Conservation (phyloP, 2,888 invertebrate species). For the Smittia sp. region DNA sequence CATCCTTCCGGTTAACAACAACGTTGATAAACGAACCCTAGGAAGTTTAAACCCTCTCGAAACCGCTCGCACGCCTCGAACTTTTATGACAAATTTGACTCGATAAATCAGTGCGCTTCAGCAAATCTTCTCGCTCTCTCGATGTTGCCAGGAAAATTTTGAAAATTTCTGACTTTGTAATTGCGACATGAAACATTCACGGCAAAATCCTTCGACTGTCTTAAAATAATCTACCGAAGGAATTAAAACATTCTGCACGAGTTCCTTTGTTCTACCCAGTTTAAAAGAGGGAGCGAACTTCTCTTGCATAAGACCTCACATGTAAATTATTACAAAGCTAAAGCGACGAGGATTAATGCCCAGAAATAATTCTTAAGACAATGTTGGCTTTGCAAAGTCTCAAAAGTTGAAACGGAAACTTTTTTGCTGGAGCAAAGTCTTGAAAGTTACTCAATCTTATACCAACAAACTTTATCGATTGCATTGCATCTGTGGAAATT, state of each 20-base stretch:
- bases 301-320: too few species aligned
- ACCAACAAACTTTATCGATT: too few species aligned
- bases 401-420: background rate
- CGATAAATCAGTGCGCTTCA: background rate
- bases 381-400: constrained; percentile 17
- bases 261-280: background rate
- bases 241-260: constrained; percentile 30
- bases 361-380: constrained; percentile 31
- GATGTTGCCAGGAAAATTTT: background rate
- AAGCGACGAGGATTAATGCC: constrained; percentile 23
- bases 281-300: background rate
- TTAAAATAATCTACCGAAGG: constrained; percentile 26
- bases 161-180: background rate
- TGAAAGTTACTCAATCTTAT: too few species aligned
- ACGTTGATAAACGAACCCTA: too few species aligned
- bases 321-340: too few species aligned
- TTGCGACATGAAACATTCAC: background rate
- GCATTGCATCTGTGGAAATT: too few species aligned
- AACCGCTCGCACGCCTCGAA: background rate
- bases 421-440: background rate
- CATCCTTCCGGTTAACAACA: too few species aligned
- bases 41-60: background rate
- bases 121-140: background rate
- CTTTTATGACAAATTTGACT: background rate
- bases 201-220: background rate